phyloP scores from a whole-genome alignment of 2,888 invertebrate genomes.

The Callyntrura sp. region DNA sequence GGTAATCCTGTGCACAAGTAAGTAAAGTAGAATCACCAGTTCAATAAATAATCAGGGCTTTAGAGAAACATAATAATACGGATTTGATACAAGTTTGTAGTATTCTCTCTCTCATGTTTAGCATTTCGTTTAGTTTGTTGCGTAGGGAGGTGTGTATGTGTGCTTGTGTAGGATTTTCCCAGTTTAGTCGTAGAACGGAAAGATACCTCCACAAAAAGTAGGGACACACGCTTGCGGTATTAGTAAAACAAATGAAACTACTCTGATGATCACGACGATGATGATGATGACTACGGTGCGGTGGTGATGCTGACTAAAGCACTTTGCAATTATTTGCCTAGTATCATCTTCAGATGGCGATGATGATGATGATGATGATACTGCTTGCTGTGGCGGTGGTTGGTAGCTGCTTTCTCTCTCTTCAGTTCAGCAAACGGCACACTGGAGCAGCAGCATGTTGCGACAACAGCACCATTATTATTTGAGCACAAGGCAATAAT shows the following conservation, averaged over 20 bases:
- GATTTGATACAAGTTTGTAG: constrained; percentile 44
- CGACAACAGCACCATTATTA: constrained; percentile 39
- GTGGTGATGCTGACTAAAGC: constrained; percentile 57
- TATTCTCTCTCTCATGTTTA: background rate
- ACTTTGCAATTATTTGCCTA: constrained; percentile 74
- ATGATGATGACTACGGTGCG: background rate
- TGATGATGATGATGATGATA: background rate
- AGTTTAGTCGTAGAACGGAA: too few relatives aligned
- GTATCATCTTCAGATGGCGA: constrained; percentile 57
- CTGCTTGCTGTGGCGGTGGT: background rate
- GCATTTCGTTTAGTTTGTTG: background rate
- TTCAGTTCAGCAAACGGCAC: background rate
- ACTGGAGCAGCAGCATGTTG: constrained; percentile 60
- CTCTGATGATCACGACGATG: constrained; percentile 12
- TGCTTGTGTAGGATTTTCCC: background rate
- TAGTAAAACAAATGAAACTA: constrained; percentile 66
- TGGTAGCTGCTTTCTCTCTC: background rate
- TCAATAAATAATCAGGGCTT: constrained; percentile 74
- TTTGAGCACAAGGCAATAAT: constrained; percentile 56
- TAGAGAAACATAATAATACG: constrained; percentile 49
- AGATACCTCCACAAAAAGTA: background rate
- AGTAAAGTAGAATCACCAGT: constrained; percentile 18
- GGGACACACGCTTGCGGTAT: constrained; percentile 62
- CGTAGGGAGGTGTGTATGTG: background rate
- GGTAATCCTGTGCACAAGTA: constrained; percentile 64